Evolutionary conservation across 2,113 vertebrate genomes (phyloP), one percentile per base, ranked within the genome.

Genomic region (Oenanthe melanoleuca): DNA sequence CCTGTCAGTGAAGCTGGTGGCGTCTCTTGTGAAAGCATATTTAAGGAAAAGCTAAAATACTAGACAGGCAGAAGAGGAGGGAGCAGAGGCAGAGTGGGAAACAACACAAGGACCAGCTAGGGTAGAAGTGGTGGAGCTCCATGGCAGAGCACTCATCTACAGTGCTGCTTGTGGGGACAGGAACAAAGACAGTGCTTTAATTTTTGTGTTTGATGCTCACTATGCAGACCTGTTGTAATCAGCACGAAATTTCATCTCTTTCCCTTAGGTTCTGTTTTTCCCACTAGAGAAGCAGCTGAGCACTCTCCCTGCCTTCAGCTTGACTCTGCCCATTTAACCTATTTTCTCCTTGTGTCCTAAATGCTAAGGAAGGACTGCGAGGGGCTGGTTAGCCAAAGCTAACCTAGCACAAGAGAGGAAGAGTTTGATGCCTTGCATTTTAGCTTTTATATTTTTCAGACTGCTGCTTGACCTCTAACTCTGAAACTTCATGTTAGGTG

Each of bases 291-390:
- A 72, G 33, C 8, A 22, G 8, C 3, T 70, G 64, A 45, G 12
- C 12, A 31, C 8, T 77, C 16, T 61, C 20, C 7, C 3, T 57
- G 24, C 28, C 10, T 67, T 74, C n/a, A 31, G 17, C 13, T 69
- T 86, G 15, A 26, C 21, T 6, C 23, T 40, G 14, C 8, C n/a
- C 25, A 25, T 53, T 66, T 31, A 53, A 0, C 26, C 11, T 49
- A 2, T 73, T 66, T 70, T 57, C 12, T 73, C 6, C 21, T 16
- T 0, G 0, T 45, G 38, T 33, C 14, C 8, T 14, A 14, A 20
- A 25, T 47, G 34, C 40, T 44, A 15, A 47, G 33, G 25, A 67
- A 50, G 34, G 24, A 23, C 21, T 1, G 0, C 8, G 56, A 80
- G 34, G 33, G 15, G 3, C 47, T 38, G 53, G 9, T 45, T 77